A percentile compares a stretch with the other conserved stretches of the same genome.
Evolutionary conservation across 2,888 invertebrate species (phyloP).

Genomic region (Synanthedon tipuliformis): DNA sequence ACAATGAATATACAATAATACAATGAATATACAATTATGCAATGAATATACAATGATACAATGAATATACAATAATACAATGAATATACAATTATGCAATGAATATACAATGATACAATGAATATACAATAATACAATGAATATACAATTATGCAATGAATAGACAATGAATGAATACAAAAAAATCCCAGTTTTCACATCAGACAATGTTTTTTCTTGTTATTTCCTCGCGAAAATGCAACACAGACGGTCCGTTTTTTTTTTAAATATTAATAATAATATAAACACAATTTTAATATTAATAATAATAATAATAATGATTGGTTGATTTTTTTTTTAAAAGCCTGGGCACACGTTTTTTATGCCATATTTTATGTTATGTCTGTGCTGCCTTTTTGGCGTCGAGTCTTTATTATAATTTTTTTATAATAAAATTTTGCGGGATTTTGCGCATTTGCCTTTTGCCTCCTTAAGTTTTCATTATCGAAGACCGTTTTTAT

Average conservation of each 20-base stretch:
- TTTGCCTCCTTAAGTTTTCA: slow-evolving; percentile 7
- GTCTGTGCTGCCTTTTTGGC: slow-evolving; percentile 69
- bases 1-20: too few species aligned
- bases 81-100: too few species aligned
- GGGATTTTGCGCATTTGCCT: slow-evolving; percentile 5
- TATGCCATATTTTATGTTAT: slow-evolving; percentile 25
- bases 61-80: too few species aligned
- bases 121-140: too few species aligned
- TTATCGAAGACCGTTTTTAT: slow-evolving; percentile 38
- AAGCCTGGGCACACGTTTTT: slow-evolving; percentile 13
- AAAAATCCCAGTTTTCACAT: not conserved
- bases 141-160: too few species aligned
- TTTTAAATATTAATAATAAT: slow-evolving; percentile 10
- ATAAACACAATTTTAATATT: not conserved
- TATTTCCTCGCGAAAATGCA: slow-evolving; percentile 58
- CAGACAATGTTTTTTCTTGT: slow-evolving; percentile 22
- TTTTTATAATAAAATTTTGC: slow-evolving; percentile 6
- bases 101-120: too few species aligned
- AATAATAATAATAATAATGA: slow-evolving; percentile 6
- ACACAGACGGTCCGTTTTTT: slow-evolving; percentile 61
- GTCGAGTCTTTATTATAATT: slow-evolving; percentile 23
- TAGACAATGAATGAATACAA: too few species aligned
- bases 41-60: too few species aligned
- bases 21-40: too few species aligned
- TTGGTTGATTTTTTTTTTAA: slow-evolving; percentile 9